These are phyloP conservation scores for Tragopan temminckii DNA, from an alignment of 2,797 vertebrate genomes.

Conservation along the genomic window DNA sequence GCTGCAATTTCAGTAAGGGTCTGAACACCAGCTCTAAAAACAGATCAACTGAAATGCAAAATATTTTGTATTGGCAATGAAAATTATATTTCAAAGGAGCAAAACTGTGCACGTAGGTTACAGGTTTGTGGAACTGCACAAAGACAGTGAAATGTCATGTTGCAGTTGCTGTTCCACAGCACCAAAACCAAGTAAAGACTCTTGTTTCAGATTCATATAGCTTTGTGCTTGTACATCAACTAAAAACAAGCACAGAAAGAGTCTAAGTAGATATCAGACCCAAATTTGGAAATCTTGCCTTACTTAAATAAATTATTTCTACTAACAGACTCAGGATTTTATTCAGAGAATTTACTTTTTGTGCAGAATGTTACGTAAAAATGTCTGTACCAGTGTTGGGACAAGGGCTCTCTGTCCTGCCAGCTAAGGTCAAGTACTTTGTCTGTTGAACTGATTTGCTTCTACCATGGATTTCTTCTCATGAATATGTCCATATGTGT, in stretches of 20 bases:
- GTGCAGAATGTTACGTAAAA: not conserved
- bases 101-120: not conserved
- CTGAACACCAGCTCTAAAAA: not conserved
- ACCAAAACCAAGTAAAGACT: not conserved
- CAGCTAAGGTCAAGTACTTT: not conserved
- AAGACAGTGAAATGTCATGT: not conserved
- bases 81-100: not conserved
- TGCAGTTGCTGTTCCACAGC: fast-evolving
- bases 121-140: not conserved
- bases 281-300: not conserved
- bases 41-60: not conserved
- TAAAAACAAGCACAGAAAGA: not conserved
- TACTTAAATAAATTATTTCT: not conserved
- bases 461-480: not conserved
- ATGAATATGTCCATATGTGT: not conserved
- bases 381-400: not conserved
- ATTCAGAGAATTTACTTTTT: not conserved
- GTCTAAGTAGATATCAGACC: not conserved
- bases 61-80: not conserved
- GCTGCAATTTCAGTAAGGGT: not conserved
- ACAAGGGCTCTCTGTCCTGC: not conserved
- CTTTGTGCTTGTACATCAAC: not conserved
- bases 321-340: not conserved
- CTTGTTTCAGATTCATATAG: not conserved
- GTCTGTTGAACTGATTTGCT: not conserved